Base-by-base conservation (phyloP, 1,140 invertebrate genomes). In the Pseudomyrmex cubaensis region DNA sequence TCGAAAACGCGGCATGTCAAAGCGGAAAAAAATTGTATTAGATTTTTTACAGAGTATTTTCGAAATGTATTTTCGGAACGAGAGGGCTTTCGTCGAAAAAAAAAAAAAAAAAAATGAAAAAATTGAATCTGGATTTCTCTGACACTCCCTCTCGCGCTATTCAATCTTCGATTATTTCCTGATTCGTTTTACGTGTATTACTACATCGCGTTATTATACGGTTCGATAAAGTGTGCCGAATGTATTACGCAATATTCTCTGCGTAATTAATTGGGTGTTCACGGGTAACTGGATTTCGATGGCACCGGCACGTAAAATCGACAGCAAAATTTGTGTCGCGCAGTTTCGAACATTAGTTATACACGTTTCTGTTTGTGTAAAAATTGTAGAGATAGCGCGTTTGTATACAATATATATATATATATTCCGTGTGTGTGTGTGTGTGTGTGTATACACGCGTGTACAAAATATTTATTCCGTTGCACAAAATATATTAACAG, bases 221-320 rank as follows among this genome's bases (percentile, higher is more conserved):
- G 54, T 72, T 4, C 20, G 66, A 80, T 80, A 80, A 80, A 80
- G 72, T 61, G 66, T 44, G 54, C 44, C 35, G 66, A 80, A 80
- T 72, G 54, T 54, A 67, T 76, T 48, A 66, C 25, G 57, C 82
- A 83, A 78, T 83, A 67, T 83, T 83, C 74, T 83, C 74, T 69
- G 61, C 56, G 63, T 83, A 83, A 83, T 83, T 83, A 83, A 83
- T 78, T 83, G 75, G 54, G 63, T 67, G 74, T 67, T 83, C 62
- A 67, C 54, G 74, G 82, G 52, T 78, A 83, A 83, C 73, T 76
- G 69, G 82, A 83, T 83, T 76, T 67, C 73, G 73, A 78, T 77
- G 61, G 22, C 75, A 50, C 46, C 62, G 25, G 25, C 20, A 52
- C 52, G 57, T 66, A 66, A 83, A 78, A 83, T 44, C 82, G 62